Percentiles rank a stretch among this genome's conserved stretches.
phyloP scores from a whole-genome alignment of 1,140 invertebrate species.

The Cyrtorhinus lividipennis region DNA sequence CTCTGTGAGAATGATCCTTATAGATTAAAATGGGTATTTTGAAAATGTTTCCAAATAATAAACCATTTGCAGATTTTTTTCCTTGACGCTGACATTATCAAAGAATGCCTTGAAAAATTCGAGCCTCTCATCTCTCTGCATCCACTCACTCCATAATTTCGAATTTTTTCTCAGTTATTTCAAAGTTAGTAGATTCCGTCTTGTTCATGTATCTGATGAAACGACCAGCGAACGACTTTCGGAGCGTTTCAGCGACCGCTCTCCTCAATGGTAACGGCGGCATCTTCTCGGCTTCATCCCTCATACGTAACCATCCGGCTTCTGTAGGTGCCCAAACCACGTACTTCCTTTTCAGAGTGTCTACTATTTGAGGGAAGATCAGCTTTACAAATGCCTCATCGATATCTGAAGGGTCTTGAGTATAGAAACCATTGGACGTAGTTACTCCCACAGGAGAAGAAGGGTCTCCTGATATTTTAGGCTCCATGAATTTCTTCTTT shows the following conservation, averaged over 20 bases:
- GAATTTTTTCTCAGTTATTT: not conserved
- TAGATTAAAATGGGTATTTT: no score
- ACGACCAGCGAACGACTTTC: constrained; percentile 1
- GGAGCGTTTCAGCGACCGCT: not conserved
- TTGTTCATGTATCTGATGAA: not conserved
- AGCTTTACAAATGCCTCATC: not conserved
- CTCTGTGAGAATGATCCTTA: no score
- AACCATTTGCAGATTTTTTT: no score
- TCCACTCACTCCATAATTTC: not conserved
- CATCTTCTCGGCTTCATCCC: not conserved
- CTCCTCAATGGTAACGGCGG: not conserved
- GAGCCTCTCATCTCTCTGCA: no score
- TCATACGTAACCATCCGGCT: not conserved
- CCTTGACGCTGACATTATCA: no score
- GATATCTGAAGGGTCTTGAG: not conserved
- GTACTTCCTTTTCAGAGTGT: not conserved
- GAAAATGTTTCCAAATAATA: no score
- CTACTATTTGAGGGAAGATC: not conserved
- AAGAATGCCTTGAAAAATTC: no score
- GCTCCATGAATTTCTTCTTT: no score
- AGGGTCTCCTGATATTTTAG: no score
- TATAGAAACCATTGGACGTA: no score
- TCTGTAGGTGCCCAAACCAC: not conserved
- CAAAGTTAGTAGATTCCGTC: not conserved
- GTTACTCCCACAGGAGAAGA: no score